Conservation (phyloP, 35 echinoderm and acorn worm genomes). For the Chiridota heheva region DNA sequence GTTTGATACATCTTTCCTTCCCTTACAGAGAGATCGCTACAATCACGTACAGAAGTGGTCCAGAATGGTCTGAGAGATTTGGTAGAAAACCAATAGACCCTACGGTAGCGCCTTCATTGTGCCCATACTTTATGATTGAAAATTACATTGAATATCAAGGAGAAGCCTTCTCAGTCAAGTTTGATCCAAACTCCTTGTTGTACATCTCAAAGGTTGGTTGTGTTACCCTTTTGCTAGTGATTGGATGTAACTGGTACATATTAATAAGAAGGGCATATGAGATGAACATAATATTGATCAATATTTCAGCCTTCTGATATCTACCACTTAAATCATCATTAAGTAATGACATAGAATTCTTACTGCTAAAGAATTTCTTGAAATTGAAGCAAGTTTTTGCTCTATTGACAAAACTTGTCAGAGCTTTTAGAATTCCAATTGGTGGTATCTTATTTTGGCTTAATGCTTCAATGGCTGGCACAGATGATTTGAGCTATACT, state of each 20-base stretch:
- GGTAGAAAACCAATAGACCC: constrained; percentile 57
- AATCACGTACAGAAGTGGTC: constrained; percentile 92
- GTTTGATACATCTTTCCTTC: no score
- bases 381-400: not conserved
- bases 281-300: no score
- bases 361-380: not conserved
- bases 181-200: constrained; percentile 92
- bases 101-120: constrained; percentile 58
- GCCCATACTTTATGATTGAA: constrained; percentile 85
- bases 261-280: no score
- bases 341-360: not conserved
- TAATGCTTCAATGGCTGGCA: not conserved
- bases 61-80: constrained; percentile 93
- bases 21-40: constrained; percentile 88
- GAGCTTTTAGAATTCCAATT: no score
- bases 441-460: not conserved
- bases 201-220: constrained; percentile 90
- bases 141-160: constrained; percentile 89
- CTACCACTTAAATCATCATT: not conserved
- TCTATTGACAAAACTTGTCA: no score
- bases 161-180: constrained; percentile 78
- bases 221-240: not conserved
- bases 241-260: not conserved
- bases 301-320: not conserved
- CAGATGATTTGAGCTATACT: not conserved